Base-by-base conservation (phyloP, 2,888 invertebrate genomes). In the Melanostoma mellinum region DNA sequence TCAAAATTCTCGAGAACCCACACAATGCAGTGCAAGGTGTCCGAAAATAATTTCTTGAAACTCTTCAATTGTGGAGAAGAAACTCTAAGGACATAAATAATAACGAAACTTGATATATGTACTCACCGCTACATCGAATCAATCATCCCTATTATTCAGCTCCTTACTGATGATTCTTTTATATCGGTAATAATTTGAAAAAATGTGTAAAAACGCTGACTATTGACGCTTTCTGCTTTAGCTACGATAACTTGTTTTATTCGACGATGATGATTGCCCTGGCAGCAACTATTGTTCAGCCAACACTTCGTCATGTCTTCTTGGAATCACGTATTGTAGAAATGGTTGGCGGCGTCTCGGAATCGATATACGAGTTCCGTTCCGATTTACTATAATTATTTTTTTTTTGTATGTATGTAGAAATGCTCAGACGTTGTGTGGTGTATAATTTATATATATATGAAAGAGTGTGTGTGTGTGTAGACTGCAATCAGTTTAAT, bases 111-210 rank as follows among this genome's bases (percentile, higher is more conserved):
- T 20, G 20, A 20, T 20, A 20, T 20, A 20, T 20, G 20, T 20
- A 90, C 89, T 90, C 86, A 91, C 91, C 91, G 91, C 91, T 91
- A 91, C 91, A 91, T 91, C 90, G 90, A 91, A 90, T 90, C 89
- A 89, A 90, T 89, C 89, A 89, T 89, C 89, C 88, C 89, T 89
- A 90, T 89, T 89, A 90, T 87, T 87, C 88, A 88, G 86, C 87
- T 87, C 77, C 87, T 77, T 84, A 85, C 86, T 86, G 86, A 79
- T 61, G 86, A 85, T 69, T 86, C 84, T 68, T 78, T 81, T 77
- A 75, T 86, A 46, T 79, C 78, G n/a, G 77, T 69, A 69, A 86
- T 71, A 68, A 75, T 77, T 82, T 85, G 77, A 68, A 85, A 85
- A 63, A 84, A 75, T 63, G 79, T 79, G 46, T 82, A 82, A 58